phyloP scores from a whole-genome alignment of 2,113 vertebrate species.

The Oenanthe melanoleuca region DNA sequence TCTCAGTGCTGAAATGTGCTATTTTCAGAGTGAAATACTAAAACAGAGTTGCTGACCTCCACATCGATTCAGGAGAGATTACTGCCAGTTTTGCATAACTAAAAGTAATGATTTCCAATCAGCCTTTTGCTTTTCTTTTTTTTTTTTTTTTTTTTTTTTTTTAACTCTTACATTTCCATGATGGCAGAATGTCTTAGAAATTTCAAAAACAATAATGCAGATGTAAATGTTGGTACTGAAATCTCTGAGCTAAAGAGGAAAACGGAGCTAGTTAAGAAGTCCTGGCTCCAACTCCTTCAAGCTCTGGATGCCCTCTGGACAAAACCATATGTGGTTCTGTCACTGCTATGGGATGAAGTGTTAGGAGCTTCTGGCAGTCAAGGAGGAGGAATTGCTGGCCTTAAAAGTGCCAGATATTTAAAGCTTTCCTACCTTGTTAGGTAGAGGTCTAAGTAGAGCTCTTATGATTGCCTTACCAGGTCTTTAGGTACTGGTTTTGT shows the following conservation, averaged over 20 bases:
- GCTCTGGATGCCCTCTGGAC: background rate
- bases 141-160: background rate
- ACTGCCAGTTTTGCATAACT: background rate
- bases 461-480: background rate
- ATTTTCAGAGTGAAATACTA: background rate
- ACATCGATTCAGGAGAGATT: background rate
- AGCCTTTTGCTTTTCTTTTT: background rate
- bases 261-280: background rate
- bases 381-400: background rate
- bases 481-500: background rate
- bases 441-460: background rate
- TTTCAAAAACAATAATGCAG: background rate
- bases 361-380: background rate
- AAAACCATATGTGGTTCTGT: background rate
- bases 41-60: background rate
- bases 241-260: background rate
- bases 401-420: background rate
- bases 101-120: background rate
- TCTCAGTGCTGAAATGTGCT: background rate
- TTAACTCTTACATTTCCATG: background rate
- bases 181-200: background rate
- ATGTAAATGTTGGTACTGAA: background rate
- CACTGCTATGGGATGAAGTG: background rate
- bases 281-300: background rate
- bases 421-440: background rate